phyloP scores from a whole-genome alignment of 2,113 vertebrate genomes.

The Oreochromis tanganicae region DNA sequence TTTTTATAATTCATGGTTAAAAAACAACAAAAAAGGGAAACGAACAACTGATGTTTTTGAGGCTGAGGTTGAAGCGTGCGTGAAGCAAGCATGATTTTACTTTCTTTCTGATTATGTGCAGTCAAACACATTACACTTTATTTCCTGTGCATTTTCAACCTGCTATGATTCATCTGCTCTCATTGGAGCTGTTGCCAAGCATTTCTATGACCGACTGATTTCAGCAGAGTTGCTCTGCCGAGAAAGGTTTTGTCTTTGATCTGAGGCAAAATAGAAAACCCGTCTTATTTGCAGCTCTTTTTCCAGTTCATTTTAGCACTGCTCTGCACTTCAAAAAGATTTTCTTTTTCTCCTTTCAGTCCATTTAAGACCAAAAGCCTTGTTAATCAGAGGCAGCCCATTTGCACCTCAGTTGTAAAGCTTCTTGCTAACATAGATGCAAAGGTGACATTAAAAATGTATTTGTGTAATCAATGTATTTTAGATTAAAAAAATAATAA shows the following conservation, averaged over 20 bases:
- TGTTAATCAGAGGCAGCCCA: background rate
- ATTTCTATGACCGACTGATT: slow-evolving; percentile 1
- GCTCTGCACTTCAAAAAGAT: background rate
- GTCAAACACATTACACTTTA: background rate
- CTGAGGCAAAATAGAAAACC: background rate
- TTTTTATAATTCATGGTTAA: slow-evolving; percentile 6
- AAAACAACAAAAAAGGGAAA: background rate
- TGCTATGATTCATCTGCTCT: background rate
- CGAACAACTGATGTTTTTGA: background rate
- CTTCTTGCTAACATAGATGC: slow-evolving; percentile 22
- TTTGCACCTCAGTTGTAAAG: background rate
- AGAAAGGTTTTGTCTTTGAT: background rate
- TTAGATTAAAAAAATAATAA: slow-evolving; percentile 10
- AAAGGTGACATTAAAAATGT: slow-evolving; percentile 8
- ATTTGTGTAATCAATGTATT: slow-evolving; percentile 37
- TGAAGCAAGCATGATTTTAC: background rate
- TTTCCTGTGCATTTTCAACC: background rate
- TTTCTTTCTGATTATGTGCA: slow-evolving; percentile 7
- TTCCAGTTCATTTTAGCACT: background rate
- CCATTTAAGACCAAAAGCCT: slow-evolving; percentile 1
- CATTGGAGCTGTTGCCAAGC: slow-evolving; percentile 2
- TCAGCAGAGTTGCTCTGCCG: background rate
- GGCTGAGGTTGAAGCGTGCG: background rate
- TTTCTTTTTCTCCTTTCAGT: background rate
- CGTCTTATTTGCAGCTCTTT: background rate